phyloP scores from a whole-genome alignment of 2,797 vertebrate genomes.

The Valencia hispanica region DNA sequence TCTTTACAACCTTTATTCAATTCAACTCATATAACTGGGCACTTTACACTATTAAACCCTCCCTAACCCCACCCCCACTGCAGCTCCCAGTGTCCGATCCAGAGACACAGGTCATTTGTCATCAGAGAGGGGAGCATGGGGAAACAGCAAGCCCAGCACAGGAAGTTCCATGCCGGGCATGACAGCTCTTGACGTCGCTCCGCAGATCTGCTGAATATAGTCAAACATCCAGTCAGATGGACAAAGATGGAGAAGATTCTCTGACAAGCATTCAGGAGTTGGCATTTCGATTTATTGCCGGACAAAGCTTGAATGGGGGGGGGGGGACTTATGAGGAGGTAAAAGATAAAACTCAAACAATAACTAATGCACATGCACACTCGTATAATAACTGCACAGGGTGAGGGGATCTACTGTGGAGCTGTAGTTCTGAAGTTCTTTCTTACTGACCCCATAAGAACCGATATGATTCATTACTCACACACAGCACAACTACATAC shows the following conservation, averaged over 20 bases:
- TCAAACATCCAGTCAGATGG: slow-evolving; percentile 45
- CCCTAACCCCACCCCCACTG: slow-evolving; percentile 59
- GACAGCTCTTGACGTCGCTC: slow-evolving; percentile 56
- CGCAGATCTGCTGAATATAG: slow-evolving; percentile 55
- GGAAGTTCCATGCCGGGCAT: slow-evolving; percentile 47
- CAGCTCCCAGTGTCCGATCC: slow-evolving; percentile 68
- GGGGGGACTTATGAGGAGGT: slow-evolving; percentile 40
- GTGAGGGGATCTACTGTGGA: slow-evolving; percentile 37
- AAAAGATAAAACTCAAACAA: slow-evolving; percentile 24
- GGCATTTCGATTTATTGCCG: slow-evolving; percentile 24
- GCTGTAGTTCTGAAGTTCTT: slow-evolving; percentile 21
- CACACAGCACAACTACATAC: slow-evolving; percentile 37
- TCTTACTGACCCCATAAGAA: slow-evolving; percentile 54
- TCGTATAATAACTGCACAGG: slow-evolving; percentile 1
- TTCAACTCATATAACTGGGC: slow-evolving; percentile 70
- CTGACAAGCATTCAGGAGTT: neutral
- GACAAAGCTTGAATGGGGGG: slow-evolving; percentile 28
- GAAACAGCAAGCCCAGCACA: slow-evolving; percentile 71
- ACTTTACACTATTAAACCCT: slow-evolving; percentile 78
- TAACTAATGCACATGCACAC: slow-evolving; percentile 7
- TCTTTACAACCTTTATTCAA: slow-evolving; percentile 52
- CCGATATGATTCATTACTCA: slow-evolving; percentile 55
- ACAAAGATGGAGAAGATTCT: slow-evolving; percentile 31
- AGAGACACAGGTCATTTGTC: slow-evolving; percentile 79
- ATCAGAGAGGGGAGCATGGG: slow-evolving; percentile 66